Conservation (phyloP, 2,113 vertebrate species). For the Heptranchias perlo region DNA sequence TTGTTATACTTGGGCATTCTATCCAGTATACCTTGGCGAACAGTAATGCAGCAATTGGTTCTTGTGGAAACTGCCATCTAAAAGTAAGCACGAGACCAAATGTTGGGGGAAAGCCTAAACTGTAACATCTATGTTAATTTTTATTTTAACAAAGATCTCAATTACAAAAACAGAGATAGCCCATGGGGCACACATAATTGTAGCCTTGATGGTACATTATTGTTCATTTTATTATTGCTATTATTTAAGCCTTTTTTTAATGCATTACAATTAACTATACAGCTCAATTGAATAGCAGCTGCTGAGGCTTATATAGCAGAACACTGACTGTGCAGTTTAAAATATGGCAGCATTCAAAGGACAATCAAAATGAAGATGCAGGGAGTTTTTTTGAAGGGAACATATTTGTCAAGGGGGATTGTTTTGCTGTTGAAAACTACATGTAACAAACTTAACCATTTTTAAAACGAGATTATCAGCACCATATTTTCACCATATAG, state of each 20-base stretch:
- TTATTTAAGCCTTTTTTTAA: not conserved
- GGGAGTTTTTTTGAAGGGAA: not conserved
- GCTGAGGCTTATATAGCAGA: not conserved
- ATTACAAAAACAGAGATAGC: not conserved
- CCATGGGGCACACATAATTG: too few relatives aligned
- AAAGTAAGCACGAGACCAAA: not conserved
- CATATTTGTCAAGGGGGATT: not conserved
- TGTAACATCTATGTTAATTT: not conserved
- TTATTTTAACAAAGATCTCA: not conserved
- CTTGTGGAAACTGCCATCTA: not conserved
- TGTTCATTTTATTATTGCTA: not conserved
- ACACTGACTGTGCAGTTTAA: not conserved
- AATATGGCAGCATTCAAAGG: not conserved
- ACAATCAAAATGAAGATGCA: not conserved
- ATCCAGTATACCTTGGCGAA: not conserved
- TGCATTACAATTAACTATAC: not conserved
- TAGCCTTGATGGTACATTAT: not conserved
- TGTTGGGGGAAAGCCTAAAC: not conserved
- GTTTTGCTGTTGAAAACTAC: not conserved
- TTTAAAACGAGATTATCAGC: not conserved
- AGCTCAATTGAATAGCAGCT: not conserved
- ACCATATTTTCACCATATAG: not conserved
- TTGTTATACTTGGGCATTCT: not conserved
- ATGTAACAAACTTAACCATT: not conserved
- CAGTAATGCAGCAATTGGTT: not conserved